phyloP scores from a whole-genome alignment of 2,797 vertebrate species.

The Anguilla marmorata region DNA sequence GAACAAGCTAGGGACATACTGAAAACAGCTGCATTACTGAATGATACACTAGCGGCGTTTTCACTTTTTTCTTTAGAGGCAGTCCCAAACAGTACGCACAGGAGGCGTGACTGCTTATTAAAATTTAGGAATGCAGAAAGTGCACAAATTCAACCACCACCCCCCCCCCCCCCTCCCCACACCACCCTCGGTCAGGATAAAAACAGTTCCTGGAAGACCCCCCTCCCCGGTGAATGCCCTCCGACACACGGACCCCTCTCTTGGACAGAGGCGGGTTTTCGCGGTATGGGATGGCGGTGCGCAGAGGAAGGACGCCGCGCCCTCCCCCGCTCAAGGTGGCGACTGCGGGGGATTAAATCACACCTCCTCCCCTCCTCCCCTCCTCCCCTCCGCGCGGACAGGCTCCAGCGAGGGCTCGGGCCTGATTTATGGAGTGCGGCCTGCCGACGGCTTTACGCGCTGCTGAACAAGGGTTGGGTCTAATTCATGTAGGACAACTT shows the following conservation, averaged over 20 bases:
- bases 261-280: neutral
- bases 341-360: constrained; percentile 58
- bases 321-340: constrained; percentile 69
- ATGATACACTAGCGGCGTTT: neutral
- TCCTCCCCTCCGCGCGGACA: constrained; percentile 54
- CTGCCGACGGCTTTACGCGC: constrained; percentile 63
- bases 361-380: constrained; percentile 53
- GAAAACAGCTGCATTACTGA: neutral
- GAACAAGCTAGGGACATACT: neutral
- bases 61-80: neutral
- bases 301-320: constrained; percentile 69
- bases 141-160: neutral
- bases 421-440: constrained; percentile 59
- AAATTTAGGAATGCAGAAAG: constrained; percentile 19
- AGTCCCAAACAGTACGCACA: constrained; percentile 10
- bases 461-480: constrained; percentile 47
- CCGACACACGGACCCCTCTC: neutral
- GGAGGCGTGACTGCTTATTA: constrained; percentile 15
- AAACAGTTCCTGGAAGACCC: neutral
- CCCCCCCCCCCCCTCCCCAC: no score
- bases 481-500: constrained; percentile 52
- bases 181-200: neutral
- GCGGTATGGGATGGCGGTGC: constrained; percentile 23
- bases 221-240: neutral
- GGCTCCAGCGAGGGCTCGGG: neutral